Evolutionary conservation across 1,140 invertebrate species (phyloP), one percentile per base, ranked within the genome.

Genomic region (Drosophila azteca): DNA sequence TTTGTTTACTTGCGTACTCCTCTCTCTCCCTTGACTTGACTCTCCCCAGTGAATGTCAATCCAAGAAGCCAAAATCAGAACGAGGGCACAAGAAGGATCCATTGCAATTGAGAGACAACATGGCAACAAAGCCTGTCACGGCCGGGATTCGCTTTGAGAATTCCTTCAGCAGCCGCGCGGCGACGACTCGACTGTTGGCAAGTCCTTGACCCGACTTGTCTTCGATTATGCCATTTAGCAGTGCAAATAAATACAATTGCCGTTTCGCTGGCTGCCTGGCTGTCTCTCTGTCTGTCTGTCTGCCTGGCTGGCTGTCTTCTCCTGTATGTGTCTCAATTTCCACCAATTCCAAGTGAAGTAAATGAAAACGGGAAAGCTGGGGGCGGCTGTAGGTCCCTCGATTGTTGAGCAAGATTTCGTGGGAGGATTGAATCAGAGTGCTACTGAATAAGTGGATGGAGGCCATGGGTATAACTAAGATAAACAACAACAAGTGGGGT

Each of bases 231-330:
- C 79, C 75, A 83, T 87, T 87, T 88, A 88, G 83, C 79, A 64
- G 67, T 72, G 79, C 79, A 88, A 87, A 88, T 83, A 87, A 88
- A 88, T 87, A 82, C 83, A 76, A 88, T 87, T 87, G 79, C 71
- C 75, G 45, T 60, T 63, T 41, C 54, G 39, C 29, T 60, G 20
- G 29, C 63, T 57, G 43, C 31, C 17, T n/a, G 9, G 11, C 31
- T 29, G 6, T 26, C 29, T 29, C 6, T 29, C 6, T 29, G 29
- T 29, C 29, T 29, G 29, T 29, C 6, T 29, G 29, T 29, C 29
- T 60, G 20, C 15, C 63, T 57, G 31, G 41, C 13, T n/a, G 9
- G 9, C 31, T 29, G 6, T 26, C 29, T 29, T 6, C 7, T 6
- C 7, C 6, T 29, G 8, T n/a, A 24, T 57, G 77, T 65, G 82